Evolutionary conservation across 2,113 vertebrate species (phyloP), one percentile per base, ranked within the genome.

Genomic region (Acanthisitta chloris): DNA sequence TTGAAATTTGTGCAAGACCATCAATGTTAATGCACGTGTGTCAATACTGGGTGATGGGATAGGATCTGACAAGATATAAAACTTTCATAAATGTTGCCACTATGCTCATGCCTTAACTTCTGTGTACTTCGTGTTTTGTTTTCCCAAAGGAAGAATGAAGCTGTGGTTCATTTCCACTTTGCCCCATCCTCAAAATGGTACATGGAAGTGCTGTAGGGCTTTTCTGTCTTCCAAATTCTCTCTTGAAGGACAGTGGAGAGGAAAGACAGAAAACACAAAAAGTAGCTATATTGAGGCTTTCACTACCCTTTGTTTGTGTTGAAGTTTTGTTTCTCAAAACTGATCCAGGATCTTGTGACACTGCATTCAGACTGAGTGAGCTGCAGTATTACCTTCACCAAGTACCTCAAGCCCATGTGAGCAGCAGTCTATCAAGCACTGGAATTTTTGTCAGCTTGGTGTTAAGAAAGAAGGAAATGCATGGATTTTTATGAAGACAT

Each of bases 221-320:
- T 58, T 16, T 65, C 28, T 70, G 4, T 67, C 24, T 87, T 67
- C 66, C 15, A 21, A 31, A 67, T 86, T 73, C 26, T 78, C 18
- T n/a, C 79, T 82, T 34, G 43, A 31, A 45, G 36, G 17, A 17
- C 9, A 72, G 42, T 77, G 33, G 24, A 72, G 25, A 71, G 31
- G 62, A 46, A 65, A 54, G 18, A 65, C 4, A 72, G 23, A 64
- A 34, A 52, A 25, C 49, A 80, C 54, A 81, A 33, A 14, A 65
- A 20, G 13, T 61, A 9, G 4, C 70, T 65, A 3, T 69, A 34
- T 48, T 86, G 29, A 0, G 0, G 10, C 16, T 85, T 66, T 19
- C 7, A 23, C 24, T 66, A 34, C 21, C 58, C 24, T 33, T 42
- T 66, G 28, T 38, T 72, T 12, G 29, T 80, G 11, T 62, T 11